Evolutionary conservation across 2,113 vertebrate genomes (phyloP).

Genomic region (Lucifuga dentata): DNA sequence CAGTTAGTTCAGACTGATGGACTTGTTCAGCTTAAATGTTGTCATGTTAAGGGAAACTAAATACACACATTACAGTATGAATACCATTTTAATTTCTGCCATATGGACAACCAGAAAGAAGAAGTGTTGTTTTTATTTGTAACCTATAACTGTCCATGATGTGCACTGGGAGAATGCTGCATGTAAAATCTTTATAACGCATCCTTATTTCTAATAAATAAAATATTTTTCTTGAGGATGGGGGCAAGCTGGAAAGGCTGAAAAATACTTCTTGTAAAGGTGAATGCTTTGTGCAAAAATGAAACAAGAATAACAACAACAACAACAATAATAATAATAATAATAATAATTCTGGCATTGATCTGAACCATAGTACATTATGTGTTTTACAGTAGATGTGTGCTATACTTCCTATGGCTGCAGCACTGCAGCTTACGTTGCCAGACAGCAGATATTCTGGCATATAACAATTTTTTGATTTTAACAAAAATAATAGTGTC

Average conservation of each 20-base stretch:
- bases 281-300: neutral
- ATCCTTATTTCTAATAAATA: slow-evolving; percentile 16
- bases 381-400: slow-evolving; percentile 10
- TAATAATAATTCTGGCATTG: too few relatives aligned
- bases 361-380: slow-evolving; percentile 10
- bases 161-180: neutral
- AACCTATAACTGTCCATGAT: neutral
- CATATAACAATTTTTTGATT: slow-evolving; percentile 4
- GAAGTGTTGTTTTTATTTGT: neutral
- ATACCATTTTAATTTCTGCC: slow-evolving; percentile 37
- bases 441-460: slow-evolving; percentile 4
- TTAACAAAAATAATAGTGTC: slow-evolving; percentile 21
- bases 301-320: neutral
- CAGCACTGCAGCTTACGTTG: slow-evolving; percentile 17
- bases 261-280: slow-evolving; percentile 3
- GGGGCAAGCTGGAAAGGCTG: neutral
- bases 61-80: slow-evolving; percentile 30
- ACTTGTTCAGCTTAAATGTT: slow-evolving; percentile 55
- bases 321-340: too few relatives aligned
- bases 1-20: slow-evolving; percentile 45
- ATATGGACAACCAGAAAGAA: slow-evolving; percentile 14
- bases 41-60: slow-evolving; percentile 26
- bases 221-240: slow-evolving; percentile 5
- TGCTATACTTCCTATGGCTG: slow-evolving; percentile 20
- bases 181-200: too few relatives aligned